Percentiles rank a stretch among this genome's conserved stretches.
Evolutionary conservation across 1,140 invertebrate genomes (phyloP).

Genomic region (Pectinophora gossypiella): DNA sequence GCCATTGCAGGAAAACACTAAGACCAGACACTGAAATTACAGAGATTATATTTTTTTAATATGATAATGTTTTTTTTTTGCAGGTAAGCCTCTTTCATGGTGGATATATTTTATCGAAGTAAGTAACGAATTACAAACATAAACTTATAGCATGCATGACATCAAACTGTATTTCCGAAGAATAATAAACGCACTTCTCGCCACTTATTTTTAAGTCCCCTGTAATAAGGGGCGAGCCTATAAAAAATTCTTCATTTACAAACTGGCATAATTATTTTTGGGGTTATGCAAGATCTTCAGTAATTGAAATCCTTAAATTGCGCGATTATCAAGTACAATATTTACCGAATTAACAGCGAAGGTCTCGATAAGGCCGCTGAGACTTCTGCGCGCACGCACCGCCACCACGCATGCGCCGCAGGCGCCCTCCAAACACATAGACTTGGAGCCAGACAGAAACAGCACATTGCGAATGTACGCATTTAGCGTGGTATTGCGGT

Average conservation of each 20-base stretch:
- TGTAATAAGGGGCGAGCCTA: neutral
- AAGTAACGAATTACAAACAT: neutral
- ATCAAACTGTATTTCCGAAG: too few relatives aligned
- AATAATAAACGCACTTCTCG: too few relatives aligned
- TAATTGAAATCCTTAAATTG: neutral
- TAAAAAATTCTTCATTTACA: neutral
- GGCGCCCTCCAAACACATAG: conserved; percentile 91
- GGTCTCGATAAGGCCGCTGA: conserved; percentile 71
- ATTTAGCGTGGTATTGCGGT: too few relatives aligned
- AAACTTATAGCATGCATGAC: too few relatives aligned
- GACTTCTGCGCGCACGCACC: conserved; percentile 74
- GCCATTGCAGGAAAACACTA: conserved; percentile 81
- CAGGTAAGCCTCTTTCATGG: too few relatives aligned
- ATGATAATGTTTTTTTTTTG: too few relatives aligned
- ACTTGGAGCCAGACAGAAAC: conserved; percentile 86
- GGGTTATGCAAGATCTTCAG: neutral
- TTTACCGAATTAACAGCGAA: conserved; percentile 87
- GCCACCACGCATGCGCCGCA: conserved; percentile 89
- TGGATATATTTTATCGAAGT: neutral
- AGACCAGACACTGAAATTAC: conserved; percentile 80
- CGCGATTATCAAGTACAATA: neutral
- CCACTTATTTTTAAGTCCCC: neutral
- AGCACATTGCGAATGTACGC: conserved; percentile 81
- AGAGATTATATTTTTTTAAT: too few relatives aligned
- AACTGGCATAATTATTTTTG: neutral